A percentile compares a stretch with the other conserved stretches of the same genome.
Evolutionary conservation across 2,113 vertebrate genomes (phyloP).

Genomic region (Pristiophorus japonicus): DNA sequence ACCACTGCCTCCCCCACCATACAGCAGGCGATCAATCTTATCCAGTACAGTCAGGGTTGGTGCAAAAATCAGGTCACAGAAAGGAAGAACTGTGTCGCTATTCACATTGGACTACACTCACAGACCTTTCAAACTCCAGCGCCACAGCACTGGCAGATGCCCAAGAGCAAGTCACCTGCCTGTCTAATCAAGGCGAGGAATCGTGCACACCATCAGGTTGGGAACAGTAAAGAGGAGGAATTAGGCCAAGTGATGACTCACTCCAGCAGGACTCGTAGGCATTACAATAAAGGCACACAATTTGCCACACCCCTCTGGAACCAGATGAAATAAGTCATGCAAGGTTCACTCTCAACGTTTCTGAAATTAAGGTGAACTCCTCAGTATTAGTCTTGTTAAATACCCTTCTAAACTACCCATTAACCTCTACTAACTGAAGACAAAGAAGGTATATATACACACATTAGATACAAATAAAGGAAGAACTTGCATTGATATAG

Average conservation of each 20-base stretch:
- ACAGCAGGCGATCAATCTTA: background rate
- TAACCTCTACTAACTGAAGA: background rate
- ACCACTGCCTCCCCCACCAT: background rate
- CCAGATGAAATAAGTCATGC: background rate
- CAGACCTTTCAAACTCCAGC: background rate
- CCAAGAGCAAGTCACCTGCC: background rate
- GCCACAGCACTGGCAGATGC: background rate
- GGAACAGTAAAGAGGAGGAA: background rate
- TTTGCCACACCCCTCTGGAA: background rate
- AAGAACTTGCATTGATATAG: no score
- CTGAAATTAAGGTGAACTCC: background rate
- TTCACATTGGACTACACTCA: background rate
- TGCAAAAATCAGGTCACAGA: background rate
- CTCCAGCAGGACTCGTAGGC: background rate
- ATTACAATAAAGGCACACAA: background rate
- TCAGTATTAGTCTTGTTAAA: background rate
- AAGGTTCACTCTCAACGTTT: background rate
- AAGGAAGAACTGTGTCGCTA: background rate
- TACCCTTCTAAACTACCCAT: background rate
- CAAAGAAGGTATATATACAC: background rate
- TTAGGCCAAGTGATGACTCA: background rate
- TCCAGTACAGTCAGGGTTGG: background rate
- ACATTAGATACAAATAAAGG: no score
- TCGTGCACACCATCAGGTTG: background rate
- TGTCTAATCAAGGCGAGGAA: background rate